phyloP scores from a whole-genome alignment of 2,797 vertebrate genomes.

The Cephalopachus bancanus region DNA sequence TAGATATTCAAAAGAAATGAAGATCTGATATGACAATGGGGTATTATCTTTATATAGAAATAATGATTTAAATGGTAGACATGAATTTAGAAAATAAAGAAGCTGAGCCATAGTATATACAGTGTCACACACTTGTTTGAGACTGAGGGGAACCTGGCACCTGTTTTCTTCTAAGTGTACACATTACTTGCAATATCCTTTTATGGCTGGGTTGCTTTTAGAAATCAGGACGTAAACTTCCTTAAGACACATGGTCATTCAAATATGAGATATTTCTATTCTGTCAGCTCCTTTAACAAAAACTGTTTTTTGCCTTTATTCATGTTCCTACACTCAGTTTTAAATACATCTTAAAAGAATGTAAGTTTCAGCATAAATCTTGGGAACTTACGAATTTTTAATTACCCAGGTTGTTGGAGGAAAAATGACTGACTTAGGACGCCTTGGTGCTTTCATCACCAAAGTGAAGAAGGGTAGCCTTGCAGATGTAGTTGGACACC shows the following conservation, averaged over 20 bases:
- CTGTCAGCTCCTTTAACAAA: neutral
- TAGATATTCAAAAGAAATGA: neutral
- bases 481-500: conserved; percentile 97
- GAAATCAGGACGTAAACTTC: neutral
- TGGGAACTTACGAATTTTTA: conserved; percentile 79
- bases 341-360: neutral
- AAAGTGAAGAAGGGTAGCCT: conserved; percentile 99
- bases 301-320: neutral
- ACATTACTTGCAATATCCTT: neutral
- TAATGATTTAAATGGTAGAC: neutral
- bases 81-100: conserved; percentile 1
- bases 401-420: conserved; percentile 96
- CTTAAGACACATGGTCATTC: neutral
- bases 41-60: neutral
- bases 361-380: neutral
- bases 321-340: neutral
- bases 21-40: neutral
- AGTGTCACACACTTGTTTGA: neutral
- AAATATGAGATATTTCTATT: neutral
- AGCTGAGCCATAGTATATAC: neutral
- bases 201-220: neutral
- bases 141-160: neutral
- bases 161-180: neutral
- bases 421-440: conserved; percentile 98
- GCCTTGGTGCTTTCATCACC: conserved; percentile 99